These are phyloP conservation scores for Microcebus tavaratra DNA, from an alignment of 2,113 vertebrate species.

Conservation along the genomic window DNA sequence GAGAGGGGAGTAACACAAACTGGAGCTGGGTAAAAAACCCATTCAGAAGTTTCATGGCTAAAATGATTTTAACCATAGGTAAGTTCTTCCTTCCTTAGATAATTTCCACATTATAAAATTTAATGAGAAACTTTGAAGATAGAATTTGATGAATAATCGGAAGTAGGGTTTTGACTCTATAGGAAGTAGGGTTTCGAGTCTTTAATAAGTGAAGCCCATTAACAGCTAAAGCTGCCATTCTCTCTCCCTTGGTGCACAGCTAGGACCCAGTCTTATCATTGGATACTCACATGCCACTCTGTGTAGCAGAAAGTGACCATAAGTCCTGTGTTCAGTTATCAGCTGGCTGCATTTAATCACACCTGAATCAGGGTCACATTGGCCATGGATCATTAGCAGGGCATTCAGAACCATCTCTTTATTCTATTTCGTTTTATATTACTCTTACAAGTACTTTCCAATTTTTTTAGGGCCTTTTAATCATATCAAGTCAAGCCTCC, in stretches of 20 bases:
- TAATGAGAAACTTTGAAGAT: background rate
- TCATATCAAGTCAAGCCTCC: slow-evolving; percentile 96
- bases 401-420: slow-evolving; percentile 25
- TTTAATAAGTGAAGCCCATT: background rate
- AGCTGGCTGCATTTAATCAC: background rate
- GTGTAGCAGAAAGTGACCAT: background rate
- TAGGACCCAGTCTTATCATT: background rate
- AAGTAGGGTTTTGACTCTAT: background rate
- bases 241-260: background rate
- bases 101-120: background rate
- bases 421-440: slow-evolving; percentile 50
- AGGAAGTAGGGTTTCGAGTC: background rate
- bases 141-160: background rate
- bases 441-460: slow-evolving; percentile 67
- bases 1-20: background rate
- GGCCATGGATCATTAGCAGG: slow-evolving; percentile 19
- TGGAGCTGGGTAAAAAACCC: background rate
- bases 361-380: background rate
- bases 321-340: background rate
- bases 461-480: slow-evolving; percentile 94
- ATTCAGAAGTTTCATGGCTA: slow-evolving; percentile 3
- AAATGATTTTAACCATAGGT: background rate
- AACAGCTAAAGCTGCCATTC: background rate
- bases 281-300: background rate
- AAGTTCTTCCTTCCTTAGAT: background rate